A percentile compares a stretch with the other conserved stretches of the same genome.
phyloP scores from a whole-genome alignment of 2,797 vertebrate species.

The Choloepus didactylus region DNA sequence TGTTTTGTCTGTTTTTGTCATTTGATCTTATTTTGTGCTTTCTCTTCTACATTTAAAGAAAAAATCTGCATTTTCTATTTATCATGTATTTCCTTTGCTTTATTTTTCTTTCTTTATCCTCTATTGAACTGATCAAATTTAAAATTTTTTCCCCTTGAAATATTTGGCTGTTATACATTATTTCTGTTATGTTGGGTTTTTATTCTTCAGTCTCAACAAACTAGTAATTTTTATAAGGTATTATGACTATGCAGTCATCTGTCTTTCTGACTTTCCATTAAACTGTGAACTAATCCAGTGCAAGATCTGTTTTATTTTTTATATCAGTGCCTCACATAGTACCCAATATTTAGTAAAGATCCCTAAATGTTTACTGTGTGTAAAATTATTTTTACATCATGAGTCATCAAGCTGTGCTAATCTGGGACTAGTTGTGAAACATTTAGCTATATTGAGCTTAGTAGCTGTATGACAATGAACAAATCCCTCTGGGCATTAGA shows the following conservation, averaged over 20 bases:
- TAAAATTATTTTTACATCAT: fast-evolving
- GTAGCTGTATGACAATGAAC: fast-evolving
- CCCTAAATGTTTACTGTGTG: fast-evolving
- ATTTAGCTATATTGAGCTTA: fast-evolving
- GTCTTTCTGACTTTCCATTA: background rate
- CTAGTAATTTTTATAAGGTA: fast-evolving
- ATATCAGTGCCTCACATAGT: fast-evolving
- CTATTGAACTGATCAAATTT: background rate
- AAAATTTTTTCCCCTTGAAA: background rate
- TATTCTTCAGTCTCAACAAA: background rate
- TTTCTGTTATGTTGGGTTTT: background rate
- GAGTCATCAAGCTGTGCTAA: fast-evolving
- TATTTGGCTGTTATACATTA: background rate
- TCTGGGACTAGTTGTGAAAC: fast-evolving
- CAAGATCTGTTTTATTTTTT: fast-evolving
- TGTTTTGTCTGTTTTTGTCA: background rate
- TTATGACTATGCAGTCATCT: fast-evolving
- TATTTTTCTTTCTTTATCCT: background rate
- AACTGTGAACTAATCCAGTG: no score
- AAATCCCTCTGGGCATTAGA: fast-evolving
- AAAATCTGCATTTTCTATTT: background rate
- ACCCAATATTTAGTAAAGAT: fast-evolving
- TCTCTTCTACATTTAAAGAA: background rate
- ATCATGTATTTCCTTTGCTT: background rate
- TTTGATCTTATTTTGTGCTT: background rate